Evolutionary conservation across 2,888 invertebrate species (phyloP).

Genomic region (Rhamphomyia laevipes): DNA sequence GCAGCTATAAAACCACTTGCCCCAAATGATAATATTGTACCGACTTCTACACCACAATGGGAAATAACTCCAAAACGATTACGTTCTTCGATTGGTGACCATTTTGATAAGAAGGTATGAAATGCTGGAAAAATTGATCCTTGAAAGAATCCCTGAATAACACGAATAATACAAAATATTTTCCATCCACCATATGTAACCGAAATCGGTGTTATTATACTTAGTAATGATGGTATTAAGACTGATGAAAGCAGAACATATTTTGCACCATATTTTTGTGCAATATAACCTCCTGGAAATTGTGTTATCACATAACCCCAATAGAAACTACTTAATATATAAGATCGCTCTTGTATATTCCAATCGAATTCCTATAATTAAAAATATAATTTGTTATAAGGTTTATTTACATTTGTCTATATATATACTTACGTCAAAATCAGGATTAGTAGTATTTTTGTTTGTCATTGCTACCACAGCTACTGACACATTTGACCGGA

Average conservation of each 20-base stretch:
- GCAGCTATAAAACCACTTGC: conserved; percentile 61
- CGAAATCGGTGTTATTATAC: conserved; percentile 53
- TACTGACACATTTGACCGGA: conserved; percentile 58
- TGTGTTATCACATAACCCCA: conserved; percentile 54
- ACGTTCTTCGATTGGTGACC: conserved; percentile 57
- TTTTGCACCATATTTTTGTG: conserved; percentile 59
- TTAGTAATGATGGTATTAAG: conserved; percentile 49
- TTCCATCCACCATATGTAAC: conserved; percentile 52
- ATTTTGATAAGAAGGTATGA: conserved; percentile 54
- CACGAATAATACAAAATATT: conserved; percentile 47
- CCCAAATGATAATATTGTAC: conserved; percentile 62
- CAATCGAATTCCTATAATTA: conserved; percentile 45
- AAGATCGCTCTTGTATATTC: conserved; percentile 43
- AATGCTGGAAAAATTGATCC: conserved; percentile 55
- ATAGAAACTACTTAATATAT: conserved; percentile 53
- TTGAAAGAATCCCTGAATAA: conserved; percentile 55
- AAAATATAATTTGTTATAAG: neutral
- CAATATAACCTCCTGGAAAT: conserved; percentile 56
- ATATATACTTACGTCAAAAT: conserved; percentile 37
- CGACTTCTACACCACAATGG: conserved; percentile 64
- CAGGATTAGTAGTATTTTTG: conserved; percentile 37
- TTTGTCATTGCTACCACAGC: conserved; percentile 66
- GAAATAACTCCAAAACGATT: conserved; percentile 51
- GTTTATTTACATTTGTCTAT: neutral
- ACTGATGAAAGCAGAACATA: conserved; percentile 46